These are phyloP conservation scores for Hippotragus niger DNA, from an alignment of 2,113 vertebrate species.

Conservation along the genomic window DNA sequence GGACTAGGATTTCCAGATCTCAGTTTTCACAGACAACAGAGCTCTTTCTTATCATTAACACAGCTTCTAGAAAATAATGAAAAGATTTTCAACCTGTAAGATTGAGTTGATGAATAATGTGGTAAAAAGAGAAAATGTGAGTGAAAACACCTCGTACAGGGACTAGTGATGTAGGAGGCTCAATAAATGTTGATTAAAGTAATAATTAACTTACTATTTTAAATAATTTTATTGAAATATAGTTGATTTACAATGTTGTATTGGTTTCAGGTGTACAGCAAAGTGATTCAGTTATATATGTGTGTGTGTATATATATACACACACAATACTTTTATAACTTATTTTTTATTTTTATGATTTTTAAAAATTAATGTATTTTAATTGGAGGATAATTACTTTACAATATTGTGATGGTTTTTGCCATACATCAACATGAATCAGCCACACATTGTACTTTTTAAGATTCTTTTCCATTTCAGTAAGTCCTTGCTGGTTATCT, in stretches of 20 bases:
- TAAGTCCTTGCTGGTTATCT: background rate
- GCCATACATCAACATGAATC: background rate
- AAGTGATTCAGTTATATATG: background rate
- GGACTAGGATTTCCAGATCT: background rate
- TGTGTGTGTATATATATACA: background rate
- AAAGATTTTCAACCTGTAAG: background rate
- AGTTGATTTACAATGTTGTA: background rate
- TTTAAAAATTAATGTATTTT: background rate
- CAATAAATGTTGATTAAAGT: constrained; percentile 4
- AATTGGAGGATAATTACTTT: background rate
- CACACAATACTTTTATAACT: background rate
- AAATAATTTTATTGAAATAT: background rate
- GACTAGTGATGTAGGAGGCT: background rate
- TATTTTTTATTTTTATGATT: background rate
- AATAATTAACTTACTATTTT: constrained; percentile 2
- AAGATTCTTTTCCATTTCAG: background rate
- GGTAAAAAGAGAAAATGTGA: background rate
- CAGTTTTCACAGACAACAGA: background rate
- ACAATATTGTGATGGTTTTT: background rate
- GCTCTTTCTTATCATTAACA: background rate
- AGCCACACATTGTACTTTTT: background rate
- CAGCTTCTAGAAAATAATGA: background rate
- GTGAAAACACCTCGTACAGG: background rate
- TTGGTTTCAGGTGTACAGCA: background rate
- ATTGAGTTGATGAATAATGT: background rate